These are phyloP conservation scores for Chunga burmeisteri DNA, from an alignment of 2,113 vertebrate species.

Conservation along the genomic window DNA sequence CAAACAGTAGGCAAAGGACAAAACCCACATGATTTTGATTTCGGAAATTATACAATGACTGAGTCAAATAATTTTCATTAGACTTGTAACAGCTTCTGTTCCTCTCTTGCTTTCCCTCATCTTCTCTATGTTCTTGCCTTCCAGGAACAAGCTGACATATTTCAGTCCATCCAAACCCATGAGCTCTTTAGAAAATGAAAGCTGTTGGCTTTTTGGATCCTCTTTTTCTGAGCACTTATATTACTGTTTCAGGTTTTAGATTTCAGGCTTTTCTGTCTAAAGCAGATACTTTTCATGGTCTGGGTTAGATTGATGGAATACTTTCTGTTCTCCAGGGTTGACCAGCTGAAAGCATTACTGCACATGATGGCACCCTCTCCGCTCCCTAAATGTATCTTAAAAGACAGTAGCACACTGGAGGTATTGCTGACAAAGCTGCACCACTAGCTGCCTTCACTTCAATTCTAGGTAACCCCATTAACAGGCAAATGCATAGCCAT, in stretches of 20 bases:
- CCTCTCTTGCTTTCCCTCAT: not conserved
- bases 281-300: not conserved
- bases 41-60: conserved; percentile 12
- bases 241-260: not conserved
- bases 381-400: not conserved
- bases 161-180: not conserved
- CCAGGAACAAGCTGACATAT: not conserved
- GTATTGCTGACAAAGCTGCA: not conserved
- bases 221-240: not conserved
- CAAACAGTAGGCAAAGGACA: not conserved
- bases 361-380: not conserved
- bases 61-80: not conserved
- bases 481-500: not conserved
- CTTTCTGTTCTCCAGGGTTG: not conserved
- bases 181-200: not conserved
- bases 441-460: not conserved
- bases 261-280: not conserved
- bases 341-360: not conserved
- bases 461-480: not conserved
- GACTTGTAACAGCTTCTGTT: conserved; percentile 5
- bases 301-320: not conserved
- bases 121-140: not conserved
- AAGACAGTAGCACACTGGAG: not conserved
- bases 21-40: conserved; percentile 21
- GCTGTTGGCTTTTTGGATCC: not conserved